These are phyloP conservation scores for Istiophorus platypterus DNA, from an alignment of 2,113 vertebrate genomes.

Conservation along the genomic window DNA sequence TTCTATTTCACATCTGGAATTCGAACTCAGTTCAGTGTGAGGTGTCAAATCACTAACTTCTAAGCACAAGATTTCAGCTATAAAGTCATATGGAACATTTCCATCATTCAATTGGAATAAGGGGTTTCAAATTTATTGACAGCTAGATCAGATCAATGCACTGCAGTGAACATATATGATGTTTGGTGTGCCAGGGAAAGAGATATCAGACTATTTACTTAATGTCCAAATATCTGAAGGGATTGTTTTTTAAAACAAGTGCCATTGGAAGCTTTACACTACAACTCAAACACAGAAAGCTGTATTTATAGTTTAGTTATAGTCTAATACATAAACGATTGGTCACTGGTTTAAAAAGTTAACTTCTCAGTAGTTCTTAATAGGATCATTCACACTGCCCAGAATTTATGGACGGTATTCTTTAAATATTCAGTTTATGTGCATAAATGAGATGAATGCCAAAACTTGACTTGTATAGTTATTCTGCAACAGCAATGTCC, in stretches of 20 bases:
- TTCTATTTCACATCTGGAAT: constrained; percentile 41
- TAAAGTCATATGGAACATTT: constrained; percentile 15
- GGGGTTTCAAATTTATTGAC: neutral
- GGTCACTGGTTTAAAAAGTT: constrained; percentile 6
- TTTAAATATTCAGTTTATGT: constrained; percentile 32
- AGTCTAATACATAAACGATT: too few relatives aligned
- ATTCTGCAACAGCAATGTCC: constrained; percentile 37
- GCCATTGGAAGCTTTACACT: neutral
- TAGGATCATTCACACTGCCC: neutral
- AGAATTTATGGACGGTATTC: neutral
- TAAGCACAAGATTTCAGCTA: constrained; percentile 5
- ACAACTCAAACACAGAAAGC: neutral
- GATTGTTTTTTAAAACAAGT: constrained; percentile 3
- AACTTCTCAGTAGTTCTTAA: neutral
- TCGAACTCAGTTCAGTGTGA: constrained; percentile 15
- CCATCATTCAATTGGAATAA: neutral
- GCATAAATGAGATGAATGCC: constrained; percentile 18
- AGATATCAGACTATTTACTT: constrained; percentile 14
- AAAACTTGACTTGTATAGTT: constrained; percentile 18
- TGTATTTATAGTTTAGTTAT: too few relatives aligned
- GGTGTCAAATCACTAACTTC: constrained; percentile 26
- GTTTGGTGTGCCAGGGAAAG: neutral
- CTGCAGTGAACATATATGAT: constrained; percentile 19
- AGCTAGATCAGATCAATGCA: neutral
- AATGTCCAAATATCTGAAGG: constrained; percentile 16